These are phyloP conservation scores for Lagopus leucura DNA, from an alignment of 2,113 vertebrate species.

Conservation along the genomic window DNA sequence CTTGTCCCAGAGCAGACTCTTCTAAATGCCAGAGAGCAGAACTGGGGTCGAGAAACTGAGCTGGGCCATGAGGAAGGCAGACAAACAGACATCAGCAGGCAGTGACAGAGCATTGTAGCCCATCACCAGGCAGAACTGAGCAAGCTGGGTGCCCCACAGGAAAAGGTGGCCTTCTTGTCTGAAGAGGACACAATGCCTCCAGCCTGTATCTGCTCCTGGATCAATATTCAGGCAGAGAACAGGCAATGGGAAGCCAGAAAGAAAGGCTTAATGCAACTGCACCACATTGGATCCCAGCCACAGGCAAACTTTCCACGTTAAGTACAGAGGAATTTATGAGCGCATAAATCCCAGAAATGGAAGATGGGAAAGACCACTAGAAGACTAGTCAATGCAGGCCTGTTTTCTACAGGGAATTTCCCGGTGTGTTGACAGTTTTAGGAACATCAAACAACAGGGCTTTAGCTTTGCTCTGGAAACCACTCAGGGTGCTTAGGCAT, in stretches of 20 bases:
- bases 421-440: not conserved
- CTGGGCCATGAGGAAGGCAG: not conserved
- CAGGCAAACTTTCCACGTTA: not conserved
- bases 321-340: constrained; percentile 11
- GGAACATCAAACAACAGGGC: constrained; percentile 40
- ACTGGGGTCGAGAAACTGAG: not conserved
- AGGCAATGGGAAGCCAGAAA: not conserved
- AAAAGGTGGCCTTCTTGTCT: not conserved
- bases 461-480: constrained; percentile 28
- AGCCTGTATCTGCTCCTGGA: not conserved
- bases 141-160: not conserved
- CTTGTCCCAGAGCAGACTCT: not conserved
- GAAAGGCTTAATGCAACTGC: not conserved
- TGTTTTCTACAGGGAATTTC: constrained; percentile 34
- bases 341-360: constrained; percentile 14
- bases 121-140: not conserved
- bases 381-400: constrained; percentile 47
- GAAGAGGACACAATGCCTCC: not conserved
- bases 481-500: constrained; percentile 1
- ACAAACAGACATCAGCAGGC: not conserved
- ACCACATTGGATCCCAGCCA: constrained; percentile 14
- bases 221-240: not conserved
- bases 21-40: not conserved
- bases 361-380: constrained; percentile 31
- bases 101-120: not conserved